phyloP scores from a whole-genome alignment of 37 sponge, comb jelly and placozoan species.

The Bolinopsis microptera region DNA sequence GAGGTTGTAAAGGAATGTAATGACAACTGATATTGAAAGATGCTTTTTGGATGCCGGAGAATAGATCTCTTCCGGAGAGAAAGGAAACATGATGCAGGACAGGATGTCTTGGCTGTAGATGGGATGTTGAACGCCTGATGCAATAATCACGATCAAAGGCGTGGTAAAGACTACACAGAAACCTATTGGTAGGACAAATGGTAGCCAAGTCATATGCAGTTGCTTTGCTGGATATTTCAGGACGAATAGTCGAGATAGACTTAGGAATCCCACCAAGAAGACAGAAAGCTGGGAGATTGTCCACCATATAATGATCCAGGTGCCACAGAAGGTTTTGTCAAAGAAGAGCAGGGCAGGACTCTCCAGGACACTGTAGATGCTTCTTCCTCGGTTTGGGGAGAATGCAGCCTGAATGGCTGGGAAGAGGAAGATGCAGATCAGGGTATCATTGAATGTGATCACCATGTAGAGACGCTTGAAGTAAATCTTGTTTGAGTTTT shows the following conservation, averaged over 20 bases:
- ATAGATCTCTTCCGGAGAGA: background rate
- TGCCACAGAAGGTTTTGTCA: background rate
- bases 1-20: background rate
- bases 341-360: too few species aligned
- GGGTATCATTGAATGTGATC: background rate
- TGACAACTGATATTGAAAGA: background rate
- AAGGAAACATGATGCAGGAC: background rate
- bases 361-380: too few species aligned
- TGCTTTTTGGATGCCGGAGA: background rate
- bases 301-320: background rate
- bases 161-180: too few species aligned
- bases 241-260: background rate
- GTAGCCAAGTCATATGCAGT: background rate
- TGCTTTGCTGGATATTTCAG: background rate
- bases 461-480: slow-evolving; percentile 14
- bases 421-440: background rate
- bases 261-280: background rate
- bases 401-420: slow-evolving; percentile 6
- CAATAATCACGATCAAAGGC: background rate
- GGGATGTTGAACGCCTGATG: background rate
- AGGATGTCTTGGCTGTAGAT: background rate
- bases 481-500: background rate
- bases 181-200: background rate
- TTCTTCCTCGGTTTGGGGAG: background rate
- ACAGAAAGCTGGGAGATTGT: background rate